These are phyloP conservation scores for Mesitornis unicolor DNA, from an alignment of 2,113 vertebrate species.

Conservation along the genomic window DNA sequence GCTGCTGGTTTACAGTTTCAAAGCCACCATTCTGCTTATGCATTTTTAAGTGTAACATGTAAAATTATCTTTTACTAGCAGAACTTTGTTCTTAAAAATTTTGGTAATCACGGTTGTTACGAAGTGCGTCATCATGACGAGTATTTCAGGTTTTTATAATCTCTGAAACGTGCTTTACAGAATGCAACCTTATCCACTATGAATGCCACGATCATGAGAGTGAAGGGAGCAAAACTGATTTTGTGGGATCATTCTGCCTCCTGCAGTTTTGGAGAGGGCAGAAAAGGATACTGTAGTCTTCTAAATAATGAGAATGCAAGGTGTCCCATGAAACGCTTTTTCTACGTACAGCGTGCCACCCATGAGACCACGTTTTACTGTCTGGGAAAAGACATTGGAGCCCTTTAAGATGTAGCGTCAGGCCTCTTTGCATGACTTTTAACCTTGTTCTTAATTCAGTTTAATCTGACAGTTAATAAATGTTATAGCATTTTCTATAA, in stretches of 20 bases:
- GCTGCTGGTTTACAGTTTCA: background rate
- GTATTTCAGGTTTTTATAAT: background rate
- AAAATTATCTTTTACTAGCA: background rate
- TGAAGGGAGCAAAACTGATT: background rate
- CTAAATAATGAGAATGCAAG: background rate
- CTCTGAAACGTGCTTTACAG: background rate
- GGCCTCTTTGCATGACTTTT: background rate
- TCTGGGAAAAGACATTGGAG: background rate
- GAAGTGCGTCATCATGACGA: rapidly evolving
- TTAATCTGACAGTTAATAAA: background rate
- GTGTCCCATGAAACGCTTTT: background rate
- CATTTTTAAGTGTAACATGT: background rate
- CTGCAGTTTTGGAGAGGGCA: background rate
- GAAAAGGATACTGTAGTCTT: background rate
- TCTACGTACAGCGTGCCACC: rapidly evolving
- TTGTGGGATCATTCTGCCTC: background rate
- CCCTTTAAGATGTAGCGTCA: background rate
- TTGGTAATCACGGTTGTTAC: background rate
- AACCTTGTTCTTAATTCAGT: background rate
- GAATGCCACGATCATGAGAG: background rate
- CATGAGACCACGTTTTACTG: background rate
- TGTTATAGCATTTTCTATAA: background rate
- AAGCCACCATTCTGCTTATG: background rate
- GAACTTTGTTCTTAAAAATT: background rate
- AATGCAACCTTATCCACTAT: background rate